Conservation (phyloP, 2,113 vertebrate genomes). For the Callionymus lyra region DNA sequence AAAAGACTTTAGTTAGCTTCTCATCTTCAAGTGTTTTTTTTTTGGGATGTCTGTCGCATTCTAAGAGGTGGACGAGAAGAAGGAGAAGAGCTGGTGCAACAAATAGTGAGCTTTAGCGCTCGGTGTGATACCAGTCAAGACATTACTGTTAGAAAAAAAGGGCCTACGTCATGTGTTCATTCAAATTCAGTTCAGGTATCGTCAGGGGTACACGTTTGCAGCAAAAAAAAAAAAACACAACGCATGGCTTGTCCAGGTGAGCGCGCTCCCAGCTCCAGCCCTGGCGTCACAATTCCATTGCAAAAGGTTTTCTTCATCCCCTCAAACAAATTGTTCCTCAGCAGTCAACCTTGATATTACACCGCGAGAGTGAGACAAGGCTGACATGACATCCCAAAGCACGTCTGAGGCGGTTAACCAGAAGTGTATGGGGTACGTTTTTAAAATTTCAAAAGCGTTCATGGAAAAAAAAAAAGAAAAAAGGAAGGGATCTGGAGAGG, state of each 20-base stretch:
- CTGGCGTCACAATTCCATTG: background rate
- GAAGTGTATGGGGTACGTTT: constrained; percentile 2
- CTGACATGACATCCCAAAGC: constrained; percentile 3
- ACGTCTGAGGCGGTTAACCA: constrained; percentile 12
- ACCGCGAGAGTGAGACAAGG: constrained; percentile 2
- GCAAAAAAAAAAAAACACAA: constrained; percentile 38
- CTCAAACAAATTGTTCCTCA: constrained; percentile 1
- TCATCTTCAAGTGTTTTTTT: background rate
- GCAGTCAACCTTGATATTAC: constrained; percentile 12
- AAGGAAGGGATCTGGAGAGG: constrained; percentile 20
- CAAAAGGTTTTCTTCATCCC: no score
- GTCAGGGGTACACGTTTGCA: constrained; percentile 60
- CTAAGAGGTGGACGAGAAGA: constrained; percentile 13
- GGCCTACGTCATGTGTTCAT: constrained; percentile 64
- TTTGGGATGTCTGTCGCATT: constrained; percentile 34
- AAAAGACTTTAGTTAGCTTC: no score
- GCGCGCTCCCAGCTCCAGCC: constrained; percentile 14
- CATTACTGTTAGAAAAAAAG: constrained; percentile 43
- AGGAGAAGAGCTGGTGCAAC: constrained; percentile 39
- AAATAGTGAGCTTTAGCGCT: constrained; percentile 45
- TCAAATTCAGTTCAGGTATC: constrained; percentile 67
- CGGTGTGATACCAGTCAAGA: constrained; percentile 42
- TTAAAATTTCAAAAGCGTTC: constrained; percentile 5
- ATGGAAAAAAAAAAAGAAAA: no score
- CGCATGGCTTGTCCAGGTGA: constrained; percentile 48